Base-by-base conservation (phyloP, 2,797 vertebrate species). In the Phataginus tetradactyla region DNA sequence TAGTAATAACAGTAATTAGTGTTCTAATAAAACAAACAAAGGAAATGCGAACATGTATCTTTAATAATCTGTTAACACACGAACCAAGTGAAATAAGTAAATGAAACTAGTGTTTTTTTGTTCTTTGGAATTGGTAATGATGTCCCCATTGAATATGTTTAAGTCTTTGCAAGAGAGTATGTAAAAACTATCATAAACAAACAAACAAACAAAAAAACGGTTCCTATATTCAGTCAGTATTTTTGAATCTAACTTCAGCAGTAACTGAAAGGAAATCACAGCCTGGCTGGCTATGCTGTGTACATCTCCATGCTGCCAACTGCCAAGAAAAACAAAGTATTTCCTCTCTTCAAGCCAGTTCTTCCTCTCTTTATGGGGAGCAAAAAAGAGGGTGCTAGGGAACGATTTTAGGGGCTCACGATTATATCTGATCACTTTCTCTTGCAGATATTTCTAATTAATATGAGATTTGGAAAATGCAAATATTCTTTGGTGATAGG, bases 21-120 rank as follows among this genome's bases (percentile, higher is more conserved):
- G 75, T 90, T 57, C 61, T 85, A 91, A 91, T 93, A 94, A 80
- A 96, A 89, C 15, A 96, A 95, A 90, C 94, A 97, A 92, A 95
- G 91, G 79, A 97, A 94, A 94, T 93, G 91, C 88, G 86, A 89
- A 74, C 79, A 95, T 29, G 5, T 59, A 74, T 71, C 61, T 96
- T 87, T 85, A 75, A 72, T 61, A 39, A 96, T 78, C 68, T 83
- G 51, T 55, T 72, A 85, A 93, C 78, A 55, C 57, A 90, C 71
- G 85, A 84, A 77, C 45, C 34, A 66, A 86, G 75, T 68, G 91
- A 87, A 97, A 94, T 74, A 96, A 90, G 39, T 39, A 94, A 96
- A 90, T 94, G 81, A 96, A 96, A 96, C 39, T 0, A 51, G 14
- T 5, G 63, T 83, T 92, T 86, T 85, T 39, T 23, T 64, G 79